phyloP scores from a whole-genome alignment of 2,797 vertebrate species.

The Neostethus bicornis region DNA sequence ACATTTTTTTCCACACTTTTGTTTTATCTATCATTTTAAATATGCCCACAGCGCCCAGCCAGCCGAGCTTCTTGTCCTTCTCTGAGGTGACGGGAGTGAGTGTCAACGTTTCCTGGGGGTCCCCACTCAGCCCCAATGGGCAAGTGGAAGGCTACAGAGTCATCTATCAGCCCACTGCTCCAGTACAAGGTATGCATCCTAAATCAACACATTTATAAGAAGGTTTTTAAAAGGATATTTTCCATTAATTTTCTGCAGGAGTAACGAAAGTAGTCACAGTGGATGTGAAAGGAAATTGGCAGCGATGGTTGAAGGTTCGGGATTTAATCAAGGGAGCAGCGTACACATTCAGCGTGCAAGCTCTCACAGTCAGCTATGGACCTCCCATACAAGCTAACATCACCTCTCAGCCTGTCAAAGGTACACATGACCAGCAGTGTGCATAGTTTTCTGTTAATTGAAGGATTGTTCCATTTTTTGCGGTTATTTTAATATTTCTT shows the following conservation, averaged over 20 bases:
- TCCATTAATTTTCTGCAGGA: conserved; percentile 69
- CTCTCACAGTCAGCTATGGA: conserved; percentile 89
- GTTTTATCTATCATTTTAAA: background rate
- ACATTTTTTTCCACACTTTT: background rate
- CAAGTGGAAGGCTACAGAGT: conserved; percentile 93
- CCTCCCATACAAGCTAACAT: conserved; percentile 87
- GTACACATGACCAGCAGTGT: conserved; percentile 61
- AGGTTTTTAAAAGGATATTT: conserved; percentile 11
- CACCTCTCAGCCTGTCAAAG: conserved; percentile 89
- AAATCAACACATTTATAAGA: background rate
- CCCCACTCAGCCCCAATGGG: conserved; percentile 88
- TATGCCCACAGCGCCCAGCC: conserved; percentile 84
- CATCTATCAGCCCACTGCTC: conserved; percentile 88
- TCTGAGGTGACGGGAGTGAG: conserved; percentile 92
- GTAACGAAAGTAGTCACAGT: conserved; percentile 96
- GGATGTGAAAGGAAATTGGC: conserved; percentile 92
- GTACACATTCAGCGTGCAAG: conserved; percentile 91
- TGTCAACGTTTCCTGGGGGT: conserved; percentile 93
- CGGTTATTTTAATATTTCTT: background rate
- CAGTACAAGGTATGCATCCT: conserved; percentile 84
- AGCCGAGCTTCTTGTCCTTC: conserved; percentile 89
- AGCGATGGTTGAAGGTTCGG: conserved; percentile 92
- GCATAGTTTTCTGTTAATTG: background rate
- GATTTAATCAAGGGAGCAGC: conserved; percentile 89
- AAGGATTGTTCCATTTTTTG: background rate